Percentiles rank a stretch among this genome's conserved stretches.
Conservation (phyloP, 2,113 vertebrate genomes). For the Spheniscus mendiculus region DNA sequence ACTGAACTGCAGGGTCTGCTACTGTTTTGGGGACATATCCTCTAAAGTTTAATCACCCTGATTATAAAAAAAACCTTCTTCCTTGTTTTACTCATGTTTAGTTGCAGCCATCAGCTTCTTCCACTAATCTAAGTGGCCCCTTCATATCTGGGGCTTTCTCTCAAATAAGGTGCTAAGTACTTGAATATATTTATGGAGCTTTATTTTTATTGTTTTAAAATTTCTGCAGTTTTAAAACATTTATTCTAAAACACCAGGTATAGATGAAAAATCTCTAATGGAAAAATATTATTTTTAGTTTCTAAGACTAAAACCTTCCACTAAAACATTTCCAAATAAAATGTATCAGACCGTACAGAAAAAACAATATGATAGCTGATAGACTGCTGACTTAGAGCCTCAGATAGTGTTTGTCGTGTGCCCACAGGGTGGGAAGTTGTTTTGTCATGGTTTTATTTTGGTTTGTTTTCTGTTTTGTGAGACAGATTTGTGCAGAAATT, state of each 20-base stretch:
- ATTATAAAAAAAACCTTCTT: not conserved
- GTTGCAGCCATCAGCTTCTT: not conserved
- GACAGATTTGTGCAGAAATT: not conserved
- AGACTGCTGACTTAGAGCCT: not conserved
- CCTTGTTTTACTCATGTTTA: not conserved
- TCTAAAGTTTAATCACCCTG: not conserved
- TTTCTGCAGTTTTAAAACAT: not conserved
- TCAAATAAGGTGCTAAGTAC: not conserved
- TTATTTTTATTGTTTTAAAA: not conserved
- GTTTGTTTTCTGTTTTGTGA: not conserved
- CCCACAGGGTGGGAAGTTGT: not conserved
- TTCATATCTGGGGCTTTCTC: not conserved
- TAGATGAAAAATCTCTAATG: not conserved
- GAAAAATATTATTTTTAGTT: not conserved
- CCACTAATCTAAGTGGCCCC: accelerated
- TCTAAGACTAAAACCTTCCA: not conserved
- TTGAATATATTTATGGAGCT: not conserved
- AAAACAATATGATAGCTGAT: not conserved
- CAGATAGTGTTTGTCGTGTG: not conserved
- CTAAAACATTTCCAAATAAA: not conserved
- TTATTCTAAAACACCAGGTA: not conserved
- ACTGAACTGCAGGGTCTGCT: not conserved
- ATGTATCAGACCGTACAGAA: not conserved
- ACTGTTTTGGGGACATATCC: not conserved
- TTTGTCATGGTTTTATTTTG: not conserved